These are phyloP conservation scores for Sipha maydis DNA, from an alignment of 2,888 invertebrate species.

Conservation along the genomic window DNA sequence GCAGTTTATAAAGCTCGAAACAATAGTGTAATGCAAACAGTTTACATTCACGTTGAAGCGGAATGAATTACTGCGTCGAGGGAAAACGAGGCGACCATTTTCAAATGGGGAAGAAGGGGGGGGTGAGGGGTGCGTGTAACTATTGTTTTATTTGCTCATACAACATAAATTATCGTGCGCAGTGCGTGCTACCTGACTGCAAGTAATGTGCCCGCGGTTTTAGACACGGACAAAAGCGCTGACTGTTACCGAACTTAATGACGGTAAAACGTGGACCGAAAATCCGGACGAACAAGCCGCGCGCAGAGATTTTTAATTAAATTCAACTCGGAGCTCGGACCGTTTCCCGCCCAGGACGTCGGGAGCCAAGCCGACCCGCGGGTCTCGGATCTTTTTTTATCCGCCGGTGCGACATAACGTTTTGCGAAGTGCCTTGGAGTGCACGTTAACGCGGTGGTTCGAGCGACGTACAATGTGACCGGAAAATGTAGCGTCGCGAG, in stretches of 20 bases:
- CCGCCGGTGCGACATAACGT: neutral
- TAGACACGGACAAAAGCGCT: neutral
- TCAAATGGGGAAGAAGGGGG: too few relatives aligned
- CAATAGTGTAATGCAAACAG: too few relatives aligned
- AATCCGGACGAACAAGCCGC: conserved; percentile 8
- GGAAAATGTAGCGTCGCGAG: too few relatives aligned
- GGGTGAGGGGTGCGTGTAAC: too few relatives aligned
- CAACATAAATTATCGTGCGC: neutral
- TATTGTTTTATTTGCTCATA: neutral
- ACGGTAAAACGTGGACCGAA: neutral
- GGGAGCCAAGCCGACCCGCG: conserved; percentile 26
- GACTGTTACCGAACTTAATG: neutral
- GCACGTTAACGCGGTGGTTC: too few relatives aligned
- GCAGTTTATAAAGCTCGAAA: too few relatives aligned
- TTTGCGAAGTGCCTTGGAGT: too few relatives aligned
- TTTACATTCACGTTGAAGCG: too few relatives aligned
- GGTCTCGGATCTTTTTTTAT: neutral
- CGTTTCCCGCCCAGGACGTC: neutral
- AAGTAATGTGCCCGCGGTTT: neutral
- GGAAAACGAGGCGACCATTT: neutral
- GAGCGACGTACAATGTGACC: too few relatives aligned
- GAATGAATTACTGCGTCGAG: too few relatives aligned
- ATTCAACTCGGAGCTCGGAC: neutral
- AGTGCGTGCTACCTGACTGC: neutral
- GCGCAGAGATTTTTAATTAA: conserved; percentile 34